A percentile compares a stretch with the other conserved stretches of the same genome.
Evolutionary conservation across 2,797 vertebrate genomes (phyloP).

Genomic region (Rhynchotus rufescens): DNA sequence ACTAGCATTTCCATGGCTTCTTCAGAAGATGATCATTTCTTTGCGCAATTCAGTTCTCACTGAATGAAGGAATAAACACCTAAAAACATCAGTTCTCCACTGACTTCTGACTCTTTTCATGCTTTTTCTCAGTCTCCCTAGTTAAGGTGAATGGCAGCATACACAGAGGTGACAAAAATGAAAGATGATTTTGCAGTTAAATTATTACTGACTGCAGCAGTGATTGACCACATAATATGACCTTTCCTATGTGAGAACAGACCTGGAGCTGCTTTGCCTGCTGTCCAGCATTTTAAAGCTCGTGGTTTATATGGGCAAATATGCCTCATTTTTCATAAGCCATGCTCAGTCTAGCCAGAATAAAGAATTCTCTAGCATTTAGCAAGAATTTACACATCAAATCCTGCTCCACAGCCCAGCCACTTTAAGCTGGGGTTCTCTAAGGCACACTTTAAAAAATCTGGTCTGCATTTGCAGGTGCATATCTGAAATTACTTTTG

Average conservation of each 20-base stretch:
- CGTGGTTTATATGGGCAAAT: slow-evolving; percentile 4
- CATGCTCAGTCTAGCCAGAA: not conserved
- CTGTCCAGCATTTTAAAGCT: not conserved
- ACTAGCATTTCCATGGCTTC: not conserved
- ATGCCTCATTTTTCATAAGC: not conserved
- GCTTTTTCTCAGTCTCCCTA: not conserved
- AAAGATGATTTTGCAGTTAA: slow-evolving; percentile 3
- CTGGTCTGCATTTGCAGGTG: not conserved
- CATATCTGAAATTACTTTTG: not conserved
- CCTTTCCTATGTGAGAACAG: not conserved
- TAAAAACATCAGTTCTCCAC: fast-evolving
- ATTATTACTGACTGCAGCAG: not conserved
- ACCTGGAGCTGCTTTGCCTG: not conserved
- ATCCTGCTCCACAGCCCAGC: not conserved
- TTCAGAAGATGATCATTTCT: not conserved
- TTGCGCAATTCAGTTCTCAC: not conserved
- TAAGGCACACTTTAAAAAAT: not conserved
- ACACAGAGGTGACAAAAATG: not conserved
- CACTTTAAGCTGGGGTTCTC: not conserved
- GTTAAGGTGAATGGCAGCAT: not conserved
- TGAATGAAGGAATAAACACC: not conserved
- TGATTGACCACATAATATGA: not conserved
- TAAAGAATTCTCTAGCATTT: not conserved
- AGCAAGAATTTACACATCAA: not conserved
- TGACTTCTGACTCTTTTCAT: not conserved